Percentiles rank a stretch among this genome's conserved stretches.
phyloP scores from a whole-genome alignment of 2,113 vertebrate genomes.

The Ceyx margarethae region DNA sequence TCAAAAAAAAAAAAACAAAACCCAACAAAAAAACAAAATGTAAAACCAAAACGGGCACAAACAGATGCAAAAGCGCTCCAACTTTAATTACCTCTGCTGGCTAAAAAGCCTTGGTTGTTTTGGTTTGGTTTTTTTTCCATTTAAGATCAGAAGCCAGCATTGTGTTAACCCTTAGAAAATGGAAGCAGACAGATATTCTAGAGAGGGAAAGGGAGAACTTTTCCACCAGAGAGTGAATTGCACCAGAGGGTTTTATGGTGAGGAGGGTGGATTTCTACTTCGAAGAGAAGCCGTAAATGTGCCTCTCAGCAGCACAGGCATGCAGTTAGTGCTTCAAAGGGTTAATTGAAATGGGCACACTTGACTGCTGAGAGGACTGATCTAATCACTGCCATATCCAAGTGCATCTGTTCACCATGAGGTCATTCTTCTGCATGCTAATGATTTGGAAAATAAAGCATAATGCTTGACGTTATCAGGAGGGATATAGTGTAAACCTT shows the following conservation, averaged over 20 bases:
- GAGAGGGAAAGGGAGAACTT: not conserved
- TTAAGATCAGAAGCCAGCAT: not conserved
- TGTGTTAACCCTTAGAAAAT: not conserved
- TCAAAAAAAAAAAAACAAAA: not conserved
- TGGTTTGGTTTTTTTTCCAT: not conserved
- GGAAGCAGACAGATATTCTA: not conserved
- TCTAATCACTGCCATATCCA: constrained; percentile 82
- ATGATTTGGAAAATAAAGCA: constrained; percentile 80
- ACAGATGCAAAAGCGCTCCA: not conserved
- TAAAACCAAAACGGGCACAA: not conserved
- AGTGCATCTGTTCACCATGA: constrained; percentile 86
- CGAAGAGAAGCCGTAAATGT: not conserved
- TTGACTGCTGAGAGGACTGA: constrained; percentile 80
- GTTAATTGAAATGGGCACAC: constrained; percentile 77
- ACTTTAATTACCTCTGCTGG: not conserved
- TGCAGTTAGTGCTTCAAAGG: constrained; percentile 41
- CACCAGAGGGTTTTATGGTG: not conserved
- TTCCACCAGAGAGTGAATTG: not conserved
- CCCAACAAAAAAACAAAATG: not conserved
- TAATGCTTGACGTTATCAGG: constrained; percentile 70
- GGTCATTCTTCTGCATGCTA: constrained; percentile 84
- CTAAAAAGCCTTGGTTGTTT: not conserved
- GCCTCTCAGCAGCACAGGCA: not conserved
- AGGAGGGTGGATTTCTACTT: not conserved
- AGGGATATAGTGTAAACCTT: constrained; percentile 67